Conservation (phyloP, 2,888 invertebrate species). For the Syrphus vitripennis region DNA sequence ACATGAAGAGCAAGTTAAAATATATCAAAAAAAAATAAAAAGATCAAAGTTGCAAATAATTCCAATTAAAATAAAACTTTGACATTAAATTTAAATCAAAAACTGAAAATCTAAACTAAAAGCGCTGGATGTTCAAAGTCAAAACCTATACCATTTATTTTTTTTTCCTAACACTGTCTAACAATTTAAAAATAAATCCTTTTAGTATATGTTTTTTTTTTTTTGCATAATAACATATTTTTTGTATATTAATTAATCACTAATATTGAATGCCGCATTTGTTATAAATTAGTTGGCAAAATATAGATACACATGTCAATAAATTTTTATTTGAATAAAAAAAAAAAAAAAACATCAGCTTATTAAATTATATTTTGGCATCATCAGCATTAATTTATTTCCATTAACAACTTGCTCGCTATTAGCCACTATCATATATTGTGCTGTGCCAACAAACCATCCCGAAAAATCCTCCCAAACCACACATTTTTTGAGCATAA, state of each 20-base stretch:
- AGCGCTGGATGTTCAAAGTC: too few relatives aligned
- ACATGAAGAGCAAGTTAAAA: too few relatives aligned
- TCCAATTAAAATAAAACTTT: too few relatives aligned
- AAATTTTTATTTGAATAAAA: slow-evolving; percentile 39
- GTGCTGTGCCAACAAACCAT: not conserved
- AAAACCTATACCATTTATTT: too few relatives aligned
- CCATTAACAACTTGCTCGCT: slow-evolving; percentile 53
- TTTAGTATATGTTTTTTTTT: too few relatives aligned
- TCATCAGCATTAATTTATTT: slow-evolving; percentile 58
- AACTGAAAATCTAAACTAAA: too few relatives aligned
- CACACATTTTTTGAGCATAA: slow-evolving; percentile 38
- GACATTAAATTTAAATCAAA: too few relatives aligned
- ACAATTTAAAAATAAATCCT: too few relatives aligned
- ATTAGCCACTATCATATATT: slow-evolving; percentile 31
- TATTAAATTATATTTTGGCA: slow-evolving; percentile 34
- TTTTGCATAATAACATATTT: too few relatives aligned
- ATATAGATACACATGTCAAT: slow-evolving; percentile 26
- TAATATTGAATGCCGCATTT: slow-evolving; percentile 8
- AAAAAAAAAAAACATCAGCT: slow-evolving; percentile 36
- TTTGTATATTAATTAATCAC: not conserved
- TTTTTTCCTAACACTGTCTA: too few relatives aligned
- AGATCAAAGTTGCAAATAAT: too few relatives aligned
- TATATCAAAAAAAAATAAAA: too few relatives aligned
- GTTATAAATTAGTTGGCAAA: slow-evolving; percentile 39
- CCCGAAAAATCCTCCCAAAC: not conserved